Evolutionary conservation across 2,113 vertebrate genomes (phyloP), one percentile per base, ranked within the genome.

Genomic region (Etheostoma spectabile): DNA sequence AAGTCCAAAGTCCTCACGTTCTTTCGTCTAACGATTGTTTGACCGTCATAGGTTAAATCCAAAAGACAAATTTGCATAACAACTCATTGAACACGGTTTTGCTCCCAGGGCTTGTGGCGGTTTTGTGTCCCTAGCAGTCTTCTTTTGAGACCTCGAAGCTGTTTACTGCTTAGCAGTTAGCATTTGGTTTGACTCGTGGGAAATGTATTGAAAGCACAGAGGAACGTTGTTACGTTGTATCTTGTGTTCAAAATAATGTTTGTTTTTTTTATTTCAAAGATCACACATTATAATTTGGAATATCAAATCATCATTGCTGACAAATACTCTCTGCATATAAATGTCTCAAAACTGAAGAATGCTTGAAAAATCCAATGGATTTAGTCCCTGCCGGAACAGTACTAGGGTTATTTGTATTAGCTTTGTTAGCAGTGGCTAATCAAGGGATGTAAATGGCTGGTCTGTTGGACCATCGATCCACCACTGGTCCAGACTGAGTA

Each of bases 191-290:
- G 14, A 46, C 22, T 63, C 27, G 12, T 42, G 14, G 66, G 30
- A 61, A 21, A 69, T 53, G 22, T 46, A 30, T 75, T 56, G 8
- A 72, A 27, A 64, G 38, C 74, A 56, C 19, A 42, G 59, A 64
- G 13, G 13, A 59, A 30, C 10, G 4, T 30, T 49, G 49, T 51
- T 10, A 30, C 10, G 2, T 30, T 38, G 49, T 51, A 15, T 35
- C 33, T 35, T 35, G 33, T 6, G 33, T 35, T 35, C 6, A 35
- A 35, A 6, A 35, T 51, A 33, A 7, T 51, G 10, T 30, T 33
- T 5, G 24, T 30, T 19, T 66, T 33, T 30, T 30, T 19, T 30
- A 49, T 8, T 19, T 13, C 21, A 51, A 21, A 12, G 18, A 16
- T 27, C n/a, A 65, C 18, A 48, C 1, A 16, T 48, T 24, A 24